A percentile compares a stretch with the other conserved stretches of the same genome.
phyloP scores from a whole-genome alignment of 1,140 invertebrate species.

The Venturia canescens region DNA sequence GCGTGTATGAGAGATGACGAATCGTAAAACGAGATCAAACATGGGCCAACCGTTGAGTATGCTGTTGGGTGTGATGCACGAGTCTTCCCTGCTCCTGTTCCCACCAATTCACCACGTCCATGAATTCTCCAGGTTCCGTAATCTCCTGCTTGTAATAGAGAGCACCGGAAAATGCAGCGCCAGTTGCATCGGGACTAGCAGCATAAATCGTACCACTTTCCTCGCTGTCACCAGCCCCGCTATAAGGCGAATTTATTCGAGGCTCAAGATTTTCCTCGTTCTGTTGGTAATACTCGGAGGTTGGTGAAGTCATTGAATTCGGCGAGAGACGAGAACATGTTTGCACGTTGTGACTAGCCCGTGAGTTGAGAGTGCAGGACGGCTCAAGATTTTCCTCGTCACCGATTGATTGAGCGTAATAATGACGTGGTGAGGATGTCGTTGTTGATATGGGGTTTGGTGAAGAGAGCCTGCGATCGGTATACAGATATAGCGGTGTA shows the following conservation, averaged over 20 bases:
- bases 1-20: slow-evolving; percentile 40
- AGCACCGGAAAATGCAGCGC: slow-evolving; percentile 68
- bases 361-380: not conserved
- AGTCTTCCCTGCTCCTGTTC: slow-evolving; percentile 78
- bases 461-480: slow-evolving; percentile 62
- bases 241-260: slow-evolving; percentile 69
- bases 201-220: slow-evolving; percentile 69
- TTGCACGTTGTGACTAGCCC: slow-evolving; percentile 34
- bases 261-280: slow-evolving; percentile 73
- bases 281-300: slow-evolving; percentile 77
- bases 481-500: too few species aligned
- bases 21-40: slow-evolving; percentile 62
- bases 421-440: slow-evolving; percentile 62
- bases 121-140: slow-evolving; percentile 81
- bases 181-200: slow-evolving; percentile 64
- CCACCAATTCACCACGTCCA: slow-evolving; percentile 84
- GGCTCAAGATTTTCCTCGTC: slow-evolving; percentile 75
- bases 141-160: slow-evolving; percentile 80
- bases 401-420: slow-evolving; percentile 65
- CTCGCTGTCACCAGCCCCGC: slow-evolving; percentile 65
- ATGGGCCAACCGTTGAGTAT: slow-evolving; percentile 73
- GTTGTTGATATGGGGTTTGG: slow-evolving; percentile 63
- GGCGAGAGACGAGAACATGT: slow-evolving; percentile 68
- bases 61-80: slow-evolving; percentile 67
- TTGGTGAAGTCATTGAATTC: slow-evolving; percentile 71